Percentiles rank a stretch among this genome's conserved stretches.
phyloP scores from a whole-genome alignment of 2,797 vertebrate genomes.

The Danionella dracula region DNA sequence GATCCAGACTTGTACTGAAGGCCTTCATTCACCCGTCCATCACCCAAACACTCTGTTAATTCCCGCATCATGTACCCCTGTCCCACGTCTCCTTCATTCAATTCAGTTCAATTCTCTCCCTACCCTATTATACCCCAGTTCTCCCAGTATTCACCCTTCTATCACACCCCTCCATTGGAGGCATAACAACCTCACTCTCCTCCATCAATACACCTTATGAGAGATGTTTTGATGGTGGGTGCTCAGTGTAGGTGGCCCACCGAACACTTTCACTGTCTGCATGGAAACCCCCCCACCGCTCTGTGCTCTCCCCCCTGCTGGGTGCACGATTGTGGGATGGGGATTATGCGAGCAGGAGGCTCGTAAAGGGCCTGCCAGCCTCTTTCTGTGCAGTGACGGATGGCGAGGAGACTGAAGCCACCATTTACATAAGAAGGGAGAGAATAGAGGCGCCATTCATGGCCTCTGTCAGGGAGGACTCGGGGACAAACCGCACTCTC shows the following conservation, averaged over 20 bases:
- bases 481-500: conserved; percentile 51
- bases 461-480: conserved; percentile 69
- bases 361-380: conserved; percentile 77
- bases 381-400: conserved; percentile 80
- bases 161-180: conserved; percentile 32
- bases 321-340: conserved; percentile 65
- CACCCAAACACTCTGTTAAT: conserved; percentile 48
- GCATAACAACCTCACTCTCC: conserved; percentile 14
- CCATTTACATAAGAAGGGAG: conserved; percentile 78
- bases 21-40: conserved; percentile 40
- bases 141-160: conserved; percentile 26
- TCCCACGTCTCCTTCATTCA: conserved; percentile 43
- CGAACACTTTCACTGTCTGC: conserved; percentile 57
- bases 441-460: conserved; percentile 75
- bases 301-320: conserved; percentile 59
- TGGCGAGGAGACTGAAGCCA: conserved; percentile 73
- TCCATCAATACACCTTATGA: conserved; percentile 46
- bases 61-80: conserved; percentile 48
- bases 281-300: conserved; percentile 59
- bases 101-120: conserved; percentile 25
- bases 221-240: conserved; percentile 56
- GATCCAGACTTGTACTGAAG: conserved; percentile 15
- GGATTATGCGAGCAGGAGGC: conserved; percentile 76
- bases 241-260: conserved; percentile 66
- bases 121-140: conserved; percentile 35